phyloP scores from a whole-genome alignment of 2,888 invertebrate genomes.

The Listrodromus nycthemerus region DNA sequence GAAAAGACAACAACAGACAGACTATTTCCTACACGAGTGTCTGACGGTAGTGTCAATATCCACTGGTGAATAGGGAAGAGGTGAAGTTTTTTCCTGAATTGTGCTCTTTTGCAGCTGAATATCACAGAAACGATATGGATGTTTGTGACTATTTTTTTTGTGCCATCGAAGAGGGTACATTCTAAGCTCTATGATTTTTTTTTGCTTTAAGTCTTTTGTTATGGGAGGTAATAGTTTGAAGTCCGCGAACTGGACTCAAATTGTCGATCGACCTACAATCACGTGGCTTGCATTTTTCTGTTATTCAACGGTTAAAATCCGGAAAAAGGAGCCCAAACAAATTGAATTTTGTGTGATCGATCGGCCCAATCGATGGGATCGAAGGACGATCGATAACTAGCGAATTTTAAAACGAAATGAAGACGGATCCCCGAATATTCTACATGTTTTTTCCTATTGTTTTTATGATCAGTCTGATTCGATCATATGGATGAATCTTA shows the following conservation, averaged over 20 bases:
- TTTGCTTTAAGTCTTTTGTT: background rate
- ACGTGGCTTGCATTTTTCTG: background rate
- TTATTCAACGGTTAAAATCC: background rate
- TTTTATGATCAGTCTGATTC: background rate
- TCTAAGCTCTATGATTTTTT: background rate
- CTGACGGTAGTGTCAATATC: constrained; percentile 60
- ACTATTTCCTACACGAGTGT: constrained; percentile 76
- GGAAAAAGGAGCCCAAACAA: background rate
- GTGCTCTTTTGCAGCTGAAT: background rate
- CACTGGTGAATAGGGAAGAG: background rate
- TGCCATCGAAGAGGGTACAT: background rate
- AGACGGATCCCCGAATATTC: background rate
- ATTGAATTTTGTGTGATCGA: background rate
- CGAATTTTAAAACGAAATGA: background rate
- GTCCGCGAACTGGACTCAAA: background rate
- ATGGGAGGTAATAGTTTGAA: background rate
- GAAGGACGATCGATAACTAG: background rate
- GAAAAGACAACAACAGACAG: constrained; percentile 63
- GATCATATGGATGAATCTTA: background rate
- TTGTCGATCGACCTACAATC: background rate
- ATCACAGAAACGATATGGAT: background rate
- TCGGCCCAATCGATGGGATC: background rate
- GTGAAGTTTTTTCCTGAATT: background rate
- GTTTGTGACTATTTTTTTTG: background rate
- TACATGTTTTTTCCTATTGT: background rate